Conservation (phyloP, 1,140 invertebrate species). For the Drosophila pectinifera region DNA sequence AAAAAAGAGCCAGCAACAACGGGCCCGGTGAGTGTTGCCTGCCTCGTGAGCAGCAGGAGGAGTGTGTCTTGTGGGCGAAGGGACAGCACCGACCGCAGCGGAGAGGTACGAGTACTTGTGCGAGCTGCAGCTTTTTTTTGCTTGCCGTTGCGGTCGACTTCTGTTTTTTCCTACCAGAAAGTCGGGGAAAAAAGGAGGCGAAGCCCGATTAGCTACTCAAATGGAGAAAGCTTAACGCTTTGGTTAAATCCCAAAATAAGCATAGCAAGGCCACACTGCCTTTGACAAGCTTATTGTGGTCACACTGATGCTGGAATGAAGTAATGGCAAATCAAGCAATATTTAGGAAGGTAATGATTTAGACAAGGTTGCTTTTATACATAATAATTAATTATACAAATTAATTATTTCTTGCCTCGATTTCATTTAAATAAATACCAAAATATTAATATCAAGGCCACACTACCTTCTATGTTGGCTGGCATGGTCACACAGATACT, state of each 20-base stretch:
- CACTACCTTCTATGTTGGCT: neutral
- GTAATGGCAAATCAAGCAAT: too few relatives aligned
- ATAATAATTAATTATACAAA: too few relatives aligned
- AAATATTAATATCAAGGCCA: slow-evolving; percentile 1
- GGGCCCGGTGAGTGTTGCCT: slow-evolving; percentile 60
- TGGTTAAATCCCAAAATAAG: neutral
- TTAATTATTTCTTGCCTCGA: too few relatives aligned
- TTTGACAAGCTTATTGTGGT: neutral
- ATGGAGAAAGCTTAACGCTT: neutral
- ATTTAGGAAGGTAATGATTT: too few relatives aligned
- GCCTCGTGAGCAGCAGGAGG: slow-evolving; percentile 56
- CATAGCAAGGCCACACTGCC: neutral
- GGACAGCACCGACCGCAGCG: slow-evolving; percentile 1
- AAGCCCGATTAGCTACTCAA: slow-evolving; percentile 7
- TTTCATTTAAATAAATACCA: too few relatives aligned
- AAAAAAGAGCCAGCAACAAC: slow-evolving; percentile 11
- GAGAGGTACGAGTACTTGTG: slow-evolving; percentile 25
- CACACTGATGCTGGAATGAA: neutral
- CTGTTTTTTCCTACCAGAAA: slow-evolving; percentile 41
- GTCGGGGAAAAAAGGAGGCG: neutral
- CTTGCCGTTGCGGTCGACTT: slow-evolving; percentile 44
- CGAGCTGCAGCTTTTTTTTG: slow-evolving; percentile 20
- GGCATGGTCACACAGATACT: neutral
- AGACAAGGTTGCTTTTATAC: too few relatives aligned
- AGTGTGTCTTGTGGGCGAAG: slow-evolving; percentile 7